Evolutionary conservation across 1,140 invertebrate species (phyloP), one percentile per base, ranked within the genome.

Genomic region (Tachypleus tridentatus): DNA sequence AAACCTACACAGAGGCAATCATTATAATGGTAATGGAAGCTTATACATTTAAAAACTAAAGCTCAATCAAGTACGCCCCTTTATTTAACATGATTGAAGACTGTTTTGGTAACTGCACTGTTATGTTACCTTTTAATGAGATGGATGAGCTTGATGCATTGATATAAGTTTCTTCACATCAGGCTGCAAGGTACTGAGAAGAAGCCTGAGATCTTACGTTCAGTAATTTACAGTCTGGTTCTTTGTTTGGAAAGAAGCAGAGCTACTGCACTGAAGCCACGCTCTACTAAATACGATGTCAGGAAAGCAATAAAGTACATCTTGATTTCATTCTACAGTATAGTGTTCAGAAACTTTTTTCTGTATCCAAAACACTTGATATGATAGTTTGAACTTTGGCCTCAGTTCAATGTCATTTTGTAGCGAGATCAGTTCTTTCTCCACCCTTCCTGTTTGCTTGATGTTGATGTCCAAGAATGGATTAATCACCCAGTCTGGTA

Each of bases 321-420:
- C 56, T 64, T 51, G 5, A 69, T 57, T 52, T 67, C 64, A 69
- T 58, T 67, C 52, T 57, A 4, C 56, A 49, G 63, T 57, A 58
- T 68, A 66, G 29, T 58, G 50, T 48, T 49, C 49, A 49, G 65
- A 57, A 49, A 69, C 69, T 63, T 5, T 49, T n/a, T 58, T 63
- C 63, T 68, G 58, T 29, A 67, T 57, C 61, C 59, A 71, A 60
- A 70, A 60, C 58, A 62, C n/a, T 63, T 69, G 66, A 61, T 71
- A 66, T 52, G 50, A 51, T 51, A 64, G 57, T 59, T 70, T 66
- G 56, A 70, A 65, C 49, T 66, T 69, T 0, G 54, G 49, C 59
- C 57, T 64, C 29, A 69, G 10, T 61, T 67, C 61, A n/a, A 66
- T 65, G 60, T 59, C 66, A 51, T 47, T 63, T 48, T 29, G 56